Conservation (phyloP, 2,797 vertebrate genomes). For the Myoxocephalus aenaeus region DNA sequence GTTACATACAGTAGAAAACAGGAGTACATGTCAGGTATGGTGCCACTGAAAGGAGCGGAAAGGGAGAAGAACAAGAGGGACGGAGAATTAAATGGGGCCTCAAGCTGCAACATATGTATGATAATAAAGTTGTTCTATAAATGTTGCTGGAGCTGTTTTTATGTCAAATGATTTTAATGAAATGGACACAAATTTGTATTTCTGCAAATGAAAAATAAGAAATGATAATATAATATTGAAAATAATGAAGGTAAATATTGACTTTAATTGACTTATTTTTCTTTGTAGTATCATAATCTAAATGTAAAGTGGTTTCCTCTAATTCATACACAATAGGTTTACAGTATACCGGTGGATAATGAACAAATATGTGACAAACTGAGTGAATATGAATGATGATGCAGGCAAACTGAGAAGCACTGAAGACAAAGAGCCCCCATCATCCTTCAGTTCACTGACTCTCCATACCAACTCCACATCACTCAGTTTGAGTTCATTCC, state of each 20-base stretch:
- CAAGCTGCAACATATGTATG: not conserved
- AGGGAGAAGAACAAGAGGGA: not conserved
- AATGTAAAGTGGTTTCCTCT: not conserved
- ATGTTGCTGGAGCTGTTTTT: not conserved
- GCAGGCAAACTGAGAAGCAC: not conserved
- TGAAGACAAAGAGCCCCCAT: constrained; percentile 1
- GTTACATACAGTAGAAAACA: not conserved
- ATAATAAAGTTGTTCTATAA: not conserved
- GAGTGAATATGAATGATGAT: not conserved
- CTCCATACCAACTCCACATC: constrained; percentile 15
- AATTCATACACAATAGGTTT: not conserved
- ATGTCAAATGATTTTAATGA: not conserved
- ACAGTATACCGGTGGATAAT: not conserved
- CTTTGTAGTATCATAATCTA: not conserved
- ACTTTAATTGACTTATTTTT: not conserved
- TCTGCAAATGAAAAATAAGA: too few species aligned
- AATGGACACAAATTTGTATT: not conserved
- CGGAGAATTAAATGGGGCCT: not conserved
- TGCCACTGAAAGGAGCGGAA: not conserved
- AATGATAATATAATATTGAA: not conserved
- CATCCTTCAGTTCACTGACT: not conserved
- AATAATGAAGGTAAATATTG: not conserved
- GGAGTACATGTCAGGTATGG: not conserved
- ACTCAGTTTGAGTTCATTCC: constrained; percentile 62
- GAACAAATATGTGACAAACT: not conserved